These are phyloP conservation scores for Pogonocichla stellata DNA, from an alignment of 2,113 vertebrate species.

Conservation along the genomic window DNA sequence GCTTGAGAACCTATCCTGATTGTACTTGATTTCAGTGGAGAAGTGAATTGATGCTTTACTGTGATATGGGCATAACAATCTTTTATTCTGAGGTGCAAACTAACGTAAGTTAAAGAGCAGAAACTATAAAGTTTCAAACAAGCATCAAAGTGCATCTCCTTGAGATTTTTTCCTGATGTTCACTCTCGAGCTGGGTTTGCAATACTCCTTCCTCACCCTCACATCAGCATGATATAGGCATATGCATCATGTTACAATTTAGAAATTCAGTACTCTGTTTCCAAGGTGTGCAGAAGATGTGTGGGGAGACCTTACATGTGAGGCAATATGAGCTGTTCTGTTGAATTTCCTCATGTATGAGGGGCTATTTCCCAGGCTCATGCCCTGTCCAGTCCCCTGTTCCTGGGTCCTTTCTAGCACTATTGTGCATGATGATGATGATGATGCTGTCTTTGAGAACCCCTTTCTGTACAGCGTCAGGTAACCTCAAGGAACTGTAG, in stretches of 20 bases:
- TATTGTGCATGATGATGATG: neutral
- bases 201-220: neutral
- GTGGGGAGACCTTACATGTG: neutral
- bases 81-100: neutral
- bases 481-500: neutral
- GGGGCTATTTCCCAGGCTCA: neutral
- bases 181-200: neutral
- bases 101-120: neutral
- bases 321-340: neutral
- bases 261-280: neutral
- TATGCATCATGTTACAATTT: neutral
- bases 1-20: slow-evolving; percentile 56
- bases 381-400: neutral
- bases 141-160: neutral
- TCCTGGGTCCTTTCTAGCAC: neutral
- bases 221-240: neutral
- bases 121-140: neutral
- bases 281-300: neutral
- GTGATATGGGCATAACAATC: neutral
- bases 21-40: slow-evolving; percentile 43
- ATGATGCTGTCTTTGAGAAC: neutral
- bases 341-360: neutral
- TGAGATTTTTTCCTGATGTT: neutral
- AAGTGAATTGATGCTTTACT: slow-evolving; percentile 21
- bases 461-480: neutral